Conservation (phyloP, 2,113 vertebrate species). For the Oncorhynchus nerka region DNA sequence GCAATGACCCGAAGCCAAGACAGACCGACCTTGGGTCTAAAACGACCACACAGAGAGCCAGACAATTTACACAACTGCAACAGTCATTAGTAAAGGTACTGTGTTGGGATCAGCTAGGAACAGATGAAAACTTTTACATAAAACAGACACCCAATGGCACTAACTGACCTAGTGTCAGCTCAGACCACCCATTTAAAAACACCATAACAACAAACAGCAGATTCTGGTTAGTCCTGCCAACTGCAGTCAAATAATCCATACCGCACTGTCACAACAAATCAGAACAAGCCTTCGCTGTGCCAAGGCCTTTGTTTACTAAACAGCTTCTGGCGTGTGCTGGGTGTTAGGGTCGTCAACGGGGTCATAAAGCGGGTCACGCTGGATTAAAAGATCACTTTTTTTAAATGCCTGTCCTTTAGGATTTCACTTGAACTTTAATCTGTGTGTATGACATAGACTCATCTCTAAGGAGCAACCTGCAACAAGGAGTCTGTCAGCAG, state of each 20-base stretch:
- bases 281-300: neutral
- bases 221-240: neutral
- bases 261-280: neutral
- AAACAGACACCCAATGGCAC: slow-evolving; percentile 35
- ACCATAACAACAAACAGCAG: neutral
- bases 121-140: slow-evolving; percentile 46
- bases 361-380: slow-evolving; percentile 54
- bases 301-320: slow-evolving; percentile 49
- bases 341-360: slow-evolving; percentile 31
- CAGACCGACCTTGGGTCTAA: slow-evolving; percentile 19
- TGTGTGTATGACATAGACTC: slow-evolving; percentile 53
- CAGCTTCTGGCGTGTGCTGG: slow-evolving; percentile 33
- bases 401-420: slow-evolving; percentile 61
- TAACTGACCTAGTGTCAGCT: slow-evolving; percentile 10
- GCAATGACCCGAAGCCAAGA: slow-evolving; percentile 16
- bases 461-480: slow-evolving; percentile 22
- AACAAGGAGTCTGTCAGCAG: slow-evolving; percentile 64
- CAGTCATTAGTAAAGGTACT: slow-evolving; percentile 40
- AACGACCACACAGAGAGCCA: neutral
- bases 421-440: slow-evolving; percentile 67
- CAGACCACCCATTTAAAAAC: neutral
- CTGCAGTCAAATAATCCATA: neutral
- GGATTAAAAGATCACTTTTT: slow-evolving; percentile 60
- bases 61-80: slow-evolving; percentile 26
- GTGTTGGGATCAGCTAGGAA: slow-evolving; percentile 31